phyloP scores from a whole-genome alignment of 2,113 vertebrate genomes.

The Salvelinus sp. region DNA sequence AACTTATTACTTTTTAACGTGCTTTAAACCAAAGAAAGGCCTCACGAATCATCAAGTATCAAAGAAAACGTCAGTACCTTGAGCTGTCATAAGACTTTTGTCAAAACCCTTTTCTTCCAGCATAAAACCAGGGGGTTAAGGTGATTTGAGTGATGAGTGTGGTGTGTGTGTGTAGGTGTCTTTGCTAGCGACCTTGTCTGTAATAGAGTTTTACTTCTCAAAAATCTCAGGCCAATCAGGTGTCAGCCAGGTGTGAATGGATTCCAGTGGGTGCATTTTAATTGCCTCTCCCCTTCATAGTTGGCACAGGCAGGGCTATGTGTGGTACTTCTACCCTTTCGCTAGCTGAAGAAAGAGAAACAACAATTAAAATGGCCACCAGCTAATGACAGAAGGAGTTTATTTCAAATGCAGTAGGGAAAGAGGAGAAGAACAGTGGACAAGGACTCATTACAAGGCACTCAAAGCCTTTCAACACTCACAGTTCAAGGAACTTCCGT shows the following conservation, averaged over 20 bases:
- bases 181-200: background rate
- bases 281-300: constrained; percentile 8
- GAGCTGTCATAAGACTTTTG: background rate
- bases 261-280: constrained; percentile 5
- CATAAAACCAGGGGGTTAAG: background rate
- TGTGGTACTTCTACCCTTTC: background rate
- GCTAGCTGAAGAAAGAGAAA: background rate
- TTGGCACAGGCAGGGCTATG: background rate
- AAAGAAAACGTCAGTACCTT: background rate
- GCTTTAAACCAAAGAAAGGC: too few species aligned
- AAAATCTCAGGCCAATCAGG: background rate
- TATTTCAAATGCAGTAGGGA: too few species aligned
- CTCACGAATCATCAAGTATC: too few species aligned
- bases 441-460: too few species aligned
- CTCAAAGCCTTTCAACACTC: too few species aligned
- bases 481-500: too few species aligned
- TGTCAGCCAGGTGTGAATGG: constrained; percentile 5
- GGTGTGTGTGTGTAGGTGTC: background rate
- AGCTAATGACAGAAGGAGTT: too few species aligned
- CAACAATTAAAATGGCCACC: background rate
- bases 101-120: background rate
- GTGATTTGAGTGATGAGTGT: background rate
- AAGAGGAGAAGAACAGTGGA: too few species aligned
- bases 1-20: too few species aligned
- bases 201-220: background rate